Percentiles rank a stretch among this genome's conserved stretches.
These are phyloP conservation scores for Furnarius figulus DNA, from an alignment of 2,113 vertebrate genomes.

Conservation along the genomic window DNA sequence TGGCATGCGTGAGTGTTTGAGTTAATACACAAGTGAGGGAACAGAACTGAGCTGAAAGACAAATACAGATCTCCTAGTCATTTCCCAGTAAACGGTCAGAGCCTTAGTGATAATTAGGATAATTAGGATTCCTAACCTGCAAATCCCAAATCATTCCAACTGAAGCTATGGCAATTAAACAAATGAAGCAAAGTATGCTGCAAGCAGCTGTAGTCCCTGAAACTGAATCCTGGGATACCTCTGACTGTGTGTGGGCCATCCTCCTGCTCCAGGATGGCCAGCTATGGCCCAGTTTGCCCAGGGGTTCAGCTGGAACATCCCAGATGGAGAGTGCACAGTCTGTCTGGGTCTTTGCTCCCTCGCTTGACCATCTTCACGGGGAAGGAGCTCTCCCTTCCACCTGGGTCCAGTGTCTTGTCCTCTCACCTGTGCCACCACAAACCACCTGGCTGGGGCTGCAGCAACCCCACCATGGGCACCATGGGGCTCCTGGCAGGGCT, in stretches of 20 bases:
- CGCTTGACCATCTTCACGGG: too few relatives aligned
- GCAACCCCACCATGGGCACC: neutral
- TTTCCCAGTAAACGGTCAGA: neutral
- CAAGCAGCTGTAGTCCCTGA: neutral
- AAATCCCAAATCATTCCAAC: neutral
- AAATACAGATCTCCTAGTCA: neutral
- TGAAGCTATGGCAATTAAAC: neutral
- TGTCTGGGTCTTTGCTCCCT: neutral
- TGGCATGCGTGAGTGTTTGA: neutral
- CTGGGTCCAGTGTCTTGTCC: neutral
- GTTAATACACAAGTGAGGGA: neutral
- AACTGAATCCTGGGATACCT: neutral
- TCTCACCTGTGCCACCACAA: neutral
- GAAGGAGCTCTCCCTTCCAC: too few relatives aligned
- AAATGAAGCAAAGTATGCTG: neutral
- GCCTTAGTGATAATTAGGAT: neutral
- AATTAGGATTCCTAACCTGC: neutral
- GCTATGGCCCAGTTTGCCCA: neutral
- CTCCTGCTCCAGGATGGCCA: neutral
- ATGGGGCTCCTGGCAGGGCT: neutral
- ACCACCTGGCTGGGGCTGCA: neutral
- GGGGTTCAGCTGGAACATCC: neutral
- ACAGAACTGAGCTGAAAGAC: neutral
- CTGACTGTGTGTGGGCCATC: neutral
- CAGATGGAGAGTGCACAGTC: neutral